Evolutionary conservation across 2,888 invertebrate genomes (phyloP).

Genomic region (Polydrusus cervinus): DNA sequence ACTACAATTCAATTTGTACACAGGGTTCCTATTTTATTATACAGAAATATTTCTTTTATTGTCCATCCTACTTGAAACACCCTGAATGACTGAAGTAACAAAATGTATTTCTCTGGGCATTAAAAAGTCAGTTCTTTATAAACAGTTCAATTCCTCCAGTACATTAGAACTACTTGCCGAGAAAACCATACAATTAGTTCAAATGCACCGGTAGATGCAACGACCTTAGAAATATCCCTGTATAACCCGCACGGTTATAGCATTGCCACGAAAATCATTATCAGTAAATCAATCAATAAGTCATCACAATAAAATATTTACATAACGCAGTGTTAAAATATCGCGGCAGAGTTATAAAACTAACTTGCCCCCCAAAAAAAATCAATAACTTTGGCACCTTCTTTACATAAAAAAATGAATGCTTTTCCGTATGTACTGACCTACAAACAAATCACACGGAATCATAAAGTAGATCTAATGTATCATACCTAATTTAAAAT

Average conservation of each 20-base stretch:
- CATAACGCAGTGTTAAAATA: conserved; percentile 3
- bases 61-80: not conserved
- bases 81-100: too few species aligned
- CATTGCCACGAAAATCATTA: conserved; percentile 2
- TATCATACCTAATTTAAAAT: not conserved
- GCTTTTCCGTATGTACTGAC: not conserved
- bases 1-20: conserved; percentile 31
- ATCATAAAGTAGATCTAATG: conserved; percentile 2
- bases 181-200: too few species aligned
- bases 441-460: conserved; percentile 3
- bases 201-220: not conserved
- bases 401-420: not conserved
- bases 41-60: not conserved
- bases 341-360: conserved; percentile 23
- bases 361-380: conserved; percentile 6
- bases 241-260: conserved; percentile 23
- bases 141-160: too few species aligned
- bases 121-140: too few species aligned
- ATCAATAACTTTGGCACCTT: conserved; percentile 31
- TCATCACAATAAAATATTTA: conserved; percentile 28
- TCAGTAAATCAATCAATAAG: conserved; percentile 1
- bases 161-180: too few species aligned
- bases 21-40: conserved; percentile 15
- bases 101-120: too few species aligned
- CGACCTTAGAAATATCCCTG: not conserved